Evolutionary conservation across 2,113 vertebrate species (phyloP), one percentile per base, ranked within the genome.

Genomic region (Riparia riparia): DNA sequence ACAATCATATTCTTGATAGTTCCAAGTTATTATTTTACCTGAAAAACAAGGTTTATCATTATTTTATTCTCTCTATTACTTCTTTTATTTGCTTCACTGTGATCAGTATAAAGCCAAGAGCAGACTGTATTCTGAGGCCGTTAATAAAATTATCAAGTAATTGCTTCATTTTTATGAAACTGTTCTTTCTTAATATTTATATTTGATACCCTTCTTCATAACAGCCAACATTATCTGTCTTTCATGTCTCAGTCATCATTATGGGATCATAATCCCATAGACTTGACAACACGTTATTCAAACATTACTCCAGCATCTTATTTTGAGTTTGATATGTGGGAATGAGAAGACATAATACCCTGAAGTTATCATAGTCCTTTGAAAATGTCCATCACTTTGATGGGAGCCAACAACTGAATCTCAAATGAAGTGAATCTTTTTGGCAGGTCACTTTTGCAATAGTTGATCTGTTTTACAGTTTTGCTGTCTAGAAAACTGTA

Each of bases 321-420:
- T 60, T 93, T 94, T 78, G 56, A 89, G 8, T 71, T 81, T 86
- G 69, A 78, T 68, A 41, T 13, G 56, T 71, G 44, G 65, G 31
- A 74, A 87, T 82, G 50, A 8, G n/a, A 64, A 92, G 69, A 82
- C 65, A 54, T 58, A 66, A 71, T 34, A 71, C 69, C 42, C 83
- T 89, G 77, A 95, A 91, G 47, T 95, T 89, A 78, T 66, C 41
- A 25, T 1, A 84, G 69, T 81, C 51, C n/a, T 95, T 34, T 79
- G 80, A 79, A 94, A 81, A 17, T 57, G 77, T 64, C 89, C 5
- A 3, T 94, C 86, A 87, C 18, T 91, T 69, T 84, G 93, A 86
- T 53, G 37, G 56, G 37, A 78, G 26, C 4, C 42, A 95, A 58
- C n/a, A 91, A 51, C 1, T 57, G 51, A 68, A 54, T 56, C 60